A percentile compares a stretch with the other conserved stretches of the same genome.
phyloP scores from a whole-genome alignment of 2,113 vertebrate genomes.

The Podilymbus podiceps region DNA sequence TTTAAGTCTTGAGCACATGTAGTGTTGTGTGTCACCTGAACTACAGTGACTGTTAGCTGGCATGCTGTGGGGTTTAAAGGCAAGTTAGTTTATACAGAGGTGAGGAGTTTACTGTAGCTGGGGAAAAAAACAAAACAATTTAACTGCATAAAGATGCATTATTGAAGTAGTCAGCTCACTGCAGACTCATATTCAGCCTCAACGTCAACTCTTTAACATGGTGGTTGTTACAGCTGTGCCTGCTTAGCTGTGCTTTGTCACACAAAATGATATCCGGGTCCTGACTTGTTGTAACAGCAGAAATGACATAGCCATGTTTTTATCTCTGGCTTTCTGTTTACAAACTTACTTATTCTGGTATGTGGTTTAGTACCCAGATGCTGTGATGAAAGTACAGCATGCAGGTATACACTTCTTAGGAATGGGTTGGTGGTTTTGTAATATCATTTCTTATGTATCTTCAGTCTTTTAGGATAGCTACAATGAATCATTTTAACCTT shows the following conservation, averaged over 20 bases:
- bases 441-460: rapidly evolving
- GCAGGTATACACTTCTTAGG: background rate
- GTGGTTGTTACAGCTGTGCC: background rate
- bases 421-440: background rate
- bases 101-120: background rate
- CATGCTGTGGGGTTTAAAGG: background rate
- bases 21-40: background rate
- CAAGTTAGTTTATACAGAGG: background rate
- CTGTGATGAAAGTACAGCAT: background rate
- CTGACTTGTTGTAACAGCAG: background rate
- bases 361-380: background rate
- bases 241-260: background rate
- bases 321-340: background rate
- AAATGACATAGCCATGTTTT: background rate
- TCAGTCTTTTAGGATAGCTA: background rate
- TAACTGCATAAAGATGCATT: background rate
- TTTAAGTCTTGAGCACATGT: too few relatives aligned
- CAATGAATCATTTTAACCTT: background rate
- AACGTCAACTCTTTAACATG: background rate
- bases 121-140: background rate
- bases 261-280: background rate
- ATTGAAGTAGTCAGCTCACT: background rate
- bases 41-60: background rate
- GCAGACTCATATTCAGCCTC: background rate
- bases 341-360: background rate